Evolutionary conservation across 2,113 vertebrate species (phyloP), one percentile per base, ranked within the genome.

Genomic region (Pteropus alecto): DNA sequence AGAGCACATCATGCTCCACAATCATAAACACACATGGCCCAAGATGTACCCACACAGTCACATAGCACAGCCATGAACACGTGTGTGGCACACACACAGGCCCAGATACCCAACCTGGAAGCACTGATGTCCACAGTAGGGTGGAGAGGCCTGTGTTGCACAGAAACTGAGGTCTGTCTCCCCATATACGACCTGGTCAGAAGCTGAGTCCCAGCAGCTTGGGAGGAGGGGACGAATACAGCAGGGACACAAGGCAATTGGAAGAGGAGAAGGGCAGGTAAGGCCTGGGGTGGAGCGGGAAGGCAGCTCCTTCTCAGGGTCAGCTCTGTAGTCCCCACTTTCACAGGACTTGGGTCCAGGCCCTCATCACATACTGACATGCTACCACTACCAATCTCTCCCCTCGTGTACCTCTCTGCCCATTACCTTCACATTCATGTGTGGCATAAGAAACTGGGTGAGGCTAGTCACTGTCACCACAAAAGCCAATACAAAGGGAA

Each of bases 401-500:
- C 65, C 67, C 41, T 74, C 35, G 19, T 68, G 71, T 43, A 56
- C n/a, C 22, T 90, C 28, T 86, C 71, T 51, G 63, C 90, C 63
- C 48, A 63, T 90, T 70, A 83, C 86, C 22, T 33, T 58, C 82
- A 78, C 58, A 22, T 26, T 46, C 24, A 21, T 7, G 5, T 68
- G 1, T 13, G 67, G 48, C 67, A 58, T 7, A 30, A 90, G 73
- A 88, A 82, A 92, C 70, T 21, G 6, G 67, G 56, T 24, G 33
- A 61, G 35, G 67, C 88, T 35, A 65, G 38, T 56, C 58, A 43
- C 30, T 46, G 19, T 88, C 54, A 90, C 60, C 85, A 67, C 13
- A 35, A 85, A 93, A 78, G 65, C 92, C 89, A 78, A 82, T 33
- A 83, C 74, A 68, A 81, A 78, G 67, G 77, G 77, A 87, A 74